Evolutionary conservation across 64 coral and sea anemone species (phyloP), one percentile per base, ranked within the genome.

Genomic region (Acropora tenuis): DNA sequence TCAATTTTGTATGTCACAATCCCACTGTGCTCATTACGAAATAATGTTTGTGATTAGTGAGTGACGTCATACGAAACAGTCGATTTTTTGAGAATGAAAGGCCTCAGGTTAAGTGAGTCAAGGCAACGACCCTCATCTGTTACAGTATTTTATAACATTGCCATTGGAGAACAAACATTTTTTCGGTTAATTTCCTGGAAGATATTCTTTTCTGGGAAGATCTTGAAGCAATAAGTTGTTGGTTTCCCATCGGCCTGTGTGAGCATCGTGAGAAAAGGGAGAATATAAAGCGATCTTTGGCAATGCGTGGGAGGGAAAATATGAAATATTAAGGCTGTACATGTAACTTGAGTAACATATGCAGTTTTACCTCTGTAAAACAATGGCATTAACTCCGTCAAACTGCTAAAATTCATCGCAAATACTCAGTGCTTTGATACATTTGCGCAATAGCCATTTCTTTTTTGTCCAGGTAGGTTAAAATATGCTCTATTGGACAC

Each of bases 321-420:
- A 72, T 85, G 7, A 85, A 85, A 85, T 71, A 85, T 85, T 85
- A 85, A 85, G 82, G 65, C 82, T 17, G 13, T 78, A 16, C 75
- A 78, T 30, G 44, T 8, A 44, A 50, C 16, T 19, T n/a, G 68
- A 43, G 65, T 47, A 10, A 47, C 43, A 84, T 84, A 84, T 84
- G 63, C 82, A 85, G 69, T 85, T 83, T 68, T 17, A 47, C 15
- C 15, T 4, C 61, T 12, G 4, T 71, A 48, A 78, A 16, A 85
- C 44, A 85, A 85, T 85, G 82, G 61, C 48, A 8, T 72, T 71
- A 85, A 47, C 59, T 58, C 45, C 15, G 16, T 63, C 60, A 63
- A 40, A 48, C 4, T 8, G 68, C 30, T 13, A 85, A 45, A 85
- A 48, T 71, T 48, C 68, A 49, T 72, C 47, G 8, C 20, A 71